phyloP scores from a whole-genome alignment of 1,140 invertebrate species.

The Maniola jurtina region DNA sequence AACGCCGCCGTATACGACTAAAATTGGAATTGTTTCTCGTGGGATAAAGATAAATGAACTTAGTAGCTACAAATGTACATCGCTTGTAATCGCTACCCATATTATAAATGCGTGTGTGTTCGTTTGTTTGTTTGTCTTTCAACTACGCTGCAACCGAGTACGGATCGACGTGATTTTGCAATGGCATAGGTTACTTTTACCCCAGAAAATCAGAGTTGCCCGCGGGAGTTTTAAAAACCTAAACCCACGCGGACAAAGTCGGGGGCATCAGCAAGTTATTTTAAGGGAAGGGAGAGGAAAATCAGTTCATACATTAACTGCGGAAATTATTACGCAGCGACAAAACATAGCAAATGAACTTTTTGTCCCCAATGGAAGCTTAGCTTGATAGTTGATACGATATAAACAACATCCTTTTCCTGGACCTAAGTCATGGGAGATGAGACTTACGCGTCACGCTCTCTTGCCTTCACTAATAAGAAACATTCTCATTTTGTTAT shows the following conservation, averaged over 20 bases:
- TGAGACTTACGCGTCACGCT: constrained; percentile 46
- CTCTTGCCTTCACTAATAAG: constrained; percentile 46
- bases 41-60: too few relatives aligned
- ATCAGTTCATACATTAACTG: neutral
- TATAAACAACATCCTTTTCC: constrained; percentile 29
- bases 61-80: too few relatives aligned
- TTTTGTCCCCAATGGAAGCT: constrained; percentile 19
- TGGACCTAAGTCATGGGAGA: constrained; percentile 29
- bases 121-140: too few relatives aligned
- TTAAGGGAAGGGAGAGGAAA: constrained; percentile 5
- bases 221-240: too few relatives aligned
- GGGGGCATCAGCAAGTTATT: neutral
- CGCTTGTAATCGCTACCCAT: too few relatives aligned
- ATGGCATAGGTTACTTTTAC: too few relatives aligned
- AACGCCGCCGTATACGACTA: too few relatives aligned
- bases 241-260: neutral
- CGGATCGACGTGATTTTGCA: too few relatives aligned
- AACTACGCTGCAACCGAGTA: too few relatives aligned
- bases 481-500: constrained; percentile 45
- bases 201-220: too few relatives aligned
- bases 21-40: too few relatives aligned
- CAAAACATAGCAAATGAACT: constrained; percentile 17
- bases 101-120: too few relatives aligned
- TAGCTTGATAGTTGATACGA: constrained; percentile 23
- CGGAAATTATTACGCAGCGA: constrained; percentile 8